phyloP scores from a whole-genome alignment of 2,113 vertebrate species.

The Tychaedon coryphoeus region DNA sequence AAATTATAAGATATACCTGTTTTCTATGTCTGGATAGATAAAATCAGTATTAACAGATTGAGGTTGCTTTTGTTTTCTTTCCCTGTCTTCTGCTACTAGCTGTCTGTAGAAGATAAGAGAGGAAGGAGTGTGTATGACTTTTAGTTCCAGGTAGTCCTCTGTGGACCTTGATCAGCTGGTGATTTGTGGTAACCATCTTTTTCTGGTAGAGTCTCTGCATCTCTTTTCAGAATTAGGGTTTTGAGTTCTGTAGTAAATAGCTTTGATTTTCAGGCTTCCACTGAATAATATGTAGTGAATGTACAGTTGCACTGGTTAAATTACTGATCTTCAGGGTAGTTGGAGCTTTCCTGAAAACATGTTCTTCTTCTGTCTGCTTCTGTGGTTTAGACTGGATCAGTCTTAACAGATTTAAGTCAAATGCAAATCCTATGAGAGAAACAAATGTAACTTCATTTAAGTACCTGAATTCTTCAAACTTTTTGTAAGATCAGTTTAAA shows the following conservation, averaged over 20 bases:
- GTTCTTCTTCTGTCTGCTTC: background rate
- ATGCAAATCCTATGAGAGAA: background rate
- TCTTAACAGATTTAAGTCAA: background rate
- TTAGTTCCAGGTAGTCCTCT: constrained; percentile 51
- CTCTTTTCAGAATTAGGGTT: constrained; percentile 21
- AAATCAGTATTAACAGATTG: background rate
- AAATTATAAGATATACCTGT: background rate
- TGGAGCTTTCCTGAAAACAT: background rate
- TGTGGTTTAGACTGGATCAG: background rate
- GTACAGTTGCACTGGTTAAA: constrained; percentile 31
- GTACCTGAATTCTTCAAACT: background rate
- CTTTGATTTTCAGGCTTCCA: background rate
- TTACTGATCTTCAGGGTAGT: background rate
- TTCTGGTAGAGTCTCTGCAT: constrained; percentile 43
- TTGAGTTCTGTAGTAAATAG: background rate
- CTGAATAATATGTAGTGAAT: background rate
- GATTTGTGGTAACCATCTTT: constrained; percentile 4
- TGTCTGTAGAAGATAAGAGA: constrained; percentile 38
- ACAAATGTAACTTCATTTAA: background rate
- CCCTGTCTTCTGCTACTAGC: background rate
- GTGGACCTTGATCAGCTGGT: constrained; percentile 1
- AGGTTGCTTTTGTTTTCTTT: constrained; percentile 29
- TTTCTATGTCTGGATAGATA: background rate
- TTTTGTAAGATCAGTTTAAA: background rate
- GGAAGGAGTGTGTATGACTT: constrained; percentile 27